Conservation (phyloP, 2,797 vertebrate genomes). For the Darevskia mixta region DNA sequence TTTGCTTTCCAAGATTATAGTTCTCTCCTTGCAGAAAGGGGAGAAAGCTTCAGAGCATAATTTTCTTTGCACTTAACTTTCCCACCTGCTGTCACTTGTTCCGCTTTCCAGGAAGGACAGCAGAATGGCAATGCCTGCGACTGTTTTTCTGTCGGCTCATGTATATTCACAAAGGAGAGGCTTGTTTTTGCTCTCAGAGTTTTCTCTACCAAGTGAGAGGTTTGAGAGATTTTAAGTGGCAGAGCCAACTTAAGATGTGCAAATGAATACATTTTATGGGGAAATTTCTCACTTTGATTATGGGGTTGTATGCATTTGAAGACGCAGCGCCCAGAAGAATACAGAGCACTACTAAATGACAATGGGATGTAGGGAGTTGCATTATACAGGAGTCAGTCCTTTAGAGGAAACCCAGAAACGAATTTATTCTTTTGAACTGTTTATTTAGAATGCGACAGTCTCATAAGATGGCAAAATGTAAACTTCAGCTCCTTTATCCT, state of each 20-base stretch:
- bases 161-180: conserved; percentile 39
- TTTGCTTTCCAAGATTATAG: conserved; percentile 53
- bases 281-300: conserved; percentile 60
- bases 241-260: conserved; percentile 66
- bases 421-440: conserved; percentile 59
- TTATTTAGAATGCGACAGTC: conserved; percentile 40
- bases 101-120: conserved; percentile 42
- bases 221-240: conserved; percentile 57
- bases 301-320: conserved; percentile 61
- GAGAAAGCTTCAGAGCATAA: conserved; percentile 44
- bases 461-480: conserved; percentile 61
- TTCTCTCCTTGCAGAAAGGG: conserved; percentile 41
- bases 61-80: conserved; percentile 7
- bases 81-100: conserved; percentile 20
- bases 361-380: conserved; percentile 60
- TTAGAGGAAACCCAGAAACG: conserved; percentile 59
- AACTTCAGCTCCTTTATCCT: conserved; percentile 43
- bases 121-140: conserved; percentile 20
- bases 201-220: conserved; percentile 55
- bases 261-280: conserved; percentile 68
- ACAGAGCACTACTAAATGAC: conserved; percentile 63
- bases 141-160: conserved; percentile 36
- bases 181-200: conserved; percentile 35
- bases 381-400: conserved; percentile 60
- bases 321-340: conserved; percentile 49